phyloP scores from a whole-genome alignment of 2,113 vertebrate genomes.

The Zosterops japonicus region DNA sequence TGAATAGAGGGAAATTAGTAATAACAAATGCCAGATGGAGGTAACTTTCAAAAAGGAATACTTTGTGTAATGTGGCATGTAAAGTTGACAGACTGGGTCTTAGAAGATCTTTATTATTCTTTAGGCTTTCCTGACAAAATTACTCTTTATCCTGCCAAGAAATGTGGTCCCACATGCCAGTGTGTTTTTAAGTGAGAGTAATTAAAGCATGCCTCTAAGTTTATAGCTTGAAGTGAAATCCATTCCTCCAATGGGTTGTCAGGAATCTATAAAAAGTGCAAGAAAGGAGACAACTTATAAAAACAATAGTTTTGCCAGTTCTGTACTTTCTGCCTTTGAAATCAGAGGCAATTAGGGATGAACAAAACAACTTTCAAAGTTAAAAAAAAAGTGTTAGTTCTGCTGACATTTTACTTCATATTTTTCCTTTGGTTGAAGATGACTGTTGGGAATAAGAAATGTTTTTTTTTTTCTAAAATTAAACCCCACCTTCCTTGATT shows the following conservation, averaged over 20 bases:
- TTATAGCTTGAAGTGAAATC: constrained; percentile 44
- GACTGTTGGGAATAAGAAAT: neutral
- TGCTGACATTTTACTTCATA: neutral
- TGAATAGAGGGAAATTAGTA: constrained; percentile 54
- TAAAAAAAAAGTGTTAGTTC: neutral
- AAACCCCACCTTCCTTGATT: neutral
- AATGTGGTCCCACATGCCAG: constrained; percentile 27
- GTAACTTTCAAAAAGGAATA: constrained; percentile 30
- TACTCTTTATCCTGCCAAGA: constrained; percentile 54
- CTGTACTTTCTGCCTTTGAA: constrained; percentile 12
- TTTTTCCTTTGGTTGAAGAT: neutral
- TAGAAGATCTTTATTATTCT: constrained; percentile 58
- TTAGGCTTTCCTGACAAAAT: constrained; percentile 61
- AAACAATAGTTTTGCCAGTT: constrained; percentile 19
- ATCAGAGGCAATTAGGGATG: constrained; percentile 19
- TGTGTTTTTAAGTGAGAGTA: constrained; percentile 18
- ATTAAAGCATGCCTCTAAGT: constrained; percentile 40
- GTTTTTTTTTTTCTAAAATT: neutral
- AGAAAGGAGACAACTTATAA: constrained; percentile 24
- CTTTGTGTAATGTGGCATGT: constrained; percentile 33
- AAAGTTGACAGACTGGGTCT: neutral
- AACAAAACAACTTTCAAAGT: constrained; percentile 2
- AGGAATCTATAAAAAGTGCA: constrained; percentile 34
- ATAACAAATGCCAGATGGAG: constrained; percentile 53
- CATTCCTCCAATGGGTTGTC: neutral